Evolutionary conservation across 1,140 invertebrate genomes (phyloP), one percentile per base, ranked within the genome.

Genomic region (Lasaia peninsularis): DNA sequence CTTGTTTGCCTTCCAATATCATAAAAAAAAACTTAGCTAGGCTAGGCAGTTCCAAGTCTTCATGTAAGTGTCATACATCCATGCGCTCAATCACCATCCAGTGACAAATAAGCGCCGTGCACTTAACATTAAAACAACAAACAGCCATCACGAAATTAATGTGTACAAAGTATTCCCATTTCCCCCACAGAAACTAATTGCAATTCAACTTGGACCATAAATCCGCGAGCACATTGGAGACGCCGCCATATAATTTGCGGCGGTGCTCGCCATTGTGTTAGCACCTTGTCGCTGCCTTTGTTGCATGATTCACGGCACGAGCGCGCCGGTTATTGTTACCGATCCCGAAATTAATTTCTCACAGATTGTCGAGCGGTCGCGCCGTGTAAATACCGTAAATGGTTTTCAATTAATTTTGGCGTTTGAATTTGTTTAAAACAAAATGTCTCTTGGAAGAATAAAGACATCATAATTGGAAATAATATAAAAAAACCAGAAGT

Each of bases 201-300:
- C 70, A 76, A 69, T 71, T 62, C 71, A 80, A 80, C 75, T 83
- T 79, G 69, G 58, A 53, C 50, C 79, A 78, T 84, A 84, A 84
- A 81, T 81, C 78, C 55, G 49, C 48, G 52, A 24, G 50, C 56
- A 65, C 58, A 59, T 57, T 67, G 58, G 59, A 73, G 65, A 60
- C 66, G 58, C 62, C 35, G 60, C 35, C 52, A 66, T 62, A 64
- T 73, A 66, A 63, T 50, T 59, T 31, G 54, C 34, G 53, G 52
- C 59, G 64, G 51, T 56, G 50, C 50, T 54, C 54, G 59, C 69
- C 65, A 75, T 81, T 81, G 77, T 81, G 60, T 58, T 78, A 83
- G 73, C 78, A 81, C 77, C 75, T 81, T 69, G 55, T 60, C 60
- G 63, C 16, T 63, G 60, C 69, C 67, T 72, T 80, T 80, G 71